phyloP scores from a whole-genome alignment of 2,888 invertebrate genomes.

The Ryuthela nishihirai region DNA sequence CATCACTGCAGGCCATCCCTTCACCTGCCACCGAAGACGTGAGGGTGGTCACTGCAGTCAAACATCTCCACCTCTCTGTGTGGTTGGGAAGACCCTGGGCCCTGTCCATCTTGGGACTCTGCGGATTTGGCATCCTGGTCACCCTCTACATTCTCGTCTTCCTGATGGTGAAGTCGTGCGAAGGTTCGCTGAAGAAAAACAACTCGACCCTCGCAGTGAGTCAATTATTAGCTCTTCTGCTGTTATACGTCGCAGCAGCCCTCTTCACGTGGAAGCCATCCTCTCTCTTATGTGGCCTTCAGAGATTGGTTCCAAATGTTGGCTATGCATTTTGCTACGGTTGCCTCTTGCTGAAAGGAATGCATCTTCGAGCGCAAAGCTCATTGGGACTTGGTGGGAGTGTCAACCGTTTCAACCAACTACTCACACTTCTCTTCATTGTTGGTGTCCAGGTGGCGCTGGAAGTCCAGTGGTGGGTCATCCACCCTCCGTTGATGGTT shows the following conservation, averaged over 20 bases:
- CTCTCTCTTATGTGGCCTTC: conserved; percentile 18
- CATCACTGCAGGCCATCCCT: too few species aligned
- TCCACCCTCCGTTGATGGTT: conserved; percentile 6
- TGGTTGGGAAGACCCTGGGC: conserved; percentile 39
- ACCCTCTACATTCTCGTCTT: conserved; percentile 41
- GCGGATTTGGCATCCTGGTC: conserved; percentile 28
- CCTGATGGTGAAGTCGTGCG: conserved; percentile 41
- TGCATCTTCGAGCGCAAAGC: conserved; percentile 50
- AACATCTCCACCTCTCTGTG: conserved; percentile 10
- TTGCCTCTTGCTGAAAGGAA: conserved; percentile 49
- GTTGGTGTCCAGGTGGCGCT: conserved; percentile 41
- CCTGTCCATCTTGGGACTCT: conserved; percentile 26
- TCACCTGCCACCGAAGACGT: conserved; percentile 1
- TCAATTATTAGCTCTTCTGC: conserved; percentile 35
- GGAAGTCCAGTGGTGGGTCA: conserved; percentile 39
- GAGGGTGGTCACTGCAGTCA: background rate
- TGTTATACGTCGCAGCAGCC: conserved; percentile 33
- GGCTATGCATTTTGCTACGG: conserved; percentile 49
- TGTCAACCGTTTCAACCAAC: conserved; percentile 40
- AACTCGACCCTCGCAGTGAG: conserved; percentile 27
- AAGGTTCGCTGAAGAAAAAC: conserved; percentile 33
- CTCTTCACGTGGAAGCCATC: conserved; percentile 34
- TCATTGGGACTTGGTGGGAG: conserved; percentile 49
- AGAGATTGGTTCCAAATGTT: conserved; percentile 32
- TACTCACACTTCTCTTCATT: conserved; percentile 39